phyloP scores from a whole-genome alignment of 2,888 invertebrate genomes.

The Zhuqinia jingwanae region DNA sequence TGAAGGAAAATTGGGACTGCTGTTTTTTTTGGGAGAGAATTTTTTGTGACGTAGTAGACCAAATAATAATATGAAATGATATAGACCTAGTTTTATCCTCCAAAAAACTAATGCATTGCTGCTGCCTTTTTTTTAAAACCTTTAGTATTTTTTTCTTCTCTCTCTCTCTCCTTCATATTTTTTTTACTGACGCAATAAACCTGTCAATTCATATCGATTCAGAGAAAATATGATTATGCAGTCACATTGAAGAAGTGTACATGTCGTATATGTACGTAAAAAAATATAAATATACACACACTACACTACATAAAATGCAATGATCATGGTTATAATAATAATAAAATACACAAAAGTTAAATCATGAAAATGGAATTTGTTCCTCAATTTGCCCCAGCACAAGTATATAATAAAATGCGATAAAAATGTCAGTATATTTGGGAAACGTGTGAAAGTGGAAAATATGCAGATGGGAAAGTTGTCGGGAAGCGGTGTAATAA shows the following conservation, averaged over 20 bases:
- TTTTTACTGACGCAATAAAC: constrained; percentile 65
- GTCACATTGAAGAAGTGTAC: constrained; percentile 25
- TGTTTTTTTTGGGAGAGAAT: constrained; percentile 13
- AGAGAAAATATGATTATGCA: constrained; percentile 47
- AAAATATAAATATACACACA: not conserved
- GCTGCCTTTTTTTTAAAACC: not conserved
- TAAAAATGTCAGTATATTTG: constrained; percentile 41
- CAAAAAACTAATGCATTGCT: too few species aligned
- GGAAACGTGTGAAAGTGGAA: constrained; percentile 37
- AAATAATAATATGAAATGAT: not conserved
- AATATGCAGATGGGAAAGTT: constrained; percentile 40
- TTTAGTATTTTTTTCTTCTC: not conserved
- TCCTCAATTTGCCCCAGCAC: not conserved
- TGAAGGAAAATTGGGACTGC: not conserved
- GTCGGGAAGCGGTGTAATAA: too few species aligned
- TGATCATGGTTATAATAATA: constrained; percentile 3
- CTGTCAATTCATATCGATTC: constrained; percentile 65
- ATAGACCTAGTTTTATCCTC: constrained; percentile 37
- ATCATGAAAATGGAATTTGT: constrained; percentile 14
- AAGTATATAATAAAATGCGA: not conserved
- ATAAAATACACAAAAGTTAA: constrained; percentile 25
- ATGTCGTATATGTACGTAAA: constrained; percentile 3
- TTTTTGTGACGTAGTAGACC: constrained; percentile 20
- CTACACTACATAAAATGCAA: constrained; percentile 30
- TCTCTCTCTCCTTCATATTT: constrained; percentile 20